Evolutionary conservation across 2,113 vertebrate species (phyloP).

Genomic region (Percopsis transmontana): DNA sequence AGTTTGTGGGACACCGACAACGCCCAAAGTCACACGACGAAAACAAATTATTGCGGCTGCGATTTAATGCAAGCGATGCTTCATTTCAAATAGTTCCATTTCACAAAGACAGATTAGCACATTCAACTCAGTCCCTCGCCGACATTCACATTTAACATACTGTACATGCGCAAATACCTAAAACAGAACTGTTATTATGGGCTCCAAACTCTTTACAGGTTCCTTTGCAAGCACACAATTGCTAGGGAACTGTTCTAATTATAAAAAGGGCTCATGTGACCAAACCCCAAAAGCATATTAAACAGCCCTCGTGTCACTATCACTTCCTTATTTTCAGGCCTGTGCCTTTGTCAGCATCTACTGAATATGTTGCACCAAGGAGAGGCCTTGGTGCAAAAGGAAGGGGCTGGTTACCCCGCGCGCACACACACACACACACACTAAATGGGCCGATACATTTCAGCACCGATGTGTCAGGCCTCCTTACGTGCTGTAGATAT

Average conservation of each 20-base stretch:
- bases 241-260: slow-evolving; percentile 40
- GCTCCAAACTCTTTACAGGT: background rate
- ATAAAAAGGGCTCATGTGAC: slow-evolving; percentile 62
- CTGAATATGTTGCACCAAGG: slow-evolving; percentile 61
- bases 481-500: background rate
- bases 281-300: slow-evolving; percentile 35
- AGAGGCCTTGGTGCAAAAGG: slow-evolving; percentile 50
- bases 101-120: no score
- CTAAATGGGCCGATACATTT: no score
- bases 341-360: slow-evolving; percentile 43
- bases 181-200: background rate
- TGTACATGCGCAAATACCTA: background rate
- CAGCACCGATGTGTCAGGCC: no score
- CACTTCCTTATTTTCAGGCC: slow-evolving; percentile 66
- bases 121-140: no score
- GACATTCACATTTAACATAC: no score
- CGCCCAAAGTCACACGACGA: background rate
- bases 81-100: no score
- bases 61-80: no score
- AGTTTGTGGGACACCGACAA: background rate
- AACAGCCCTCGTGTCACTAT: slow-evolving; percentile 68
- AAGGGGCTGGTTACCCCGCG: slow-evolving; percentile 55
- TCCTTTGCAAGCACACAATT: slow-evolving; percentile 22
- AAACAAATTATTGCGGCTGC: no score
- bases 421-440: slow-evolving; percentile 3